Evolutionary conservation across 2,797 vertebrate species (phyloP).

Genomic region (Neosilurus hyrtlii): DNA sequence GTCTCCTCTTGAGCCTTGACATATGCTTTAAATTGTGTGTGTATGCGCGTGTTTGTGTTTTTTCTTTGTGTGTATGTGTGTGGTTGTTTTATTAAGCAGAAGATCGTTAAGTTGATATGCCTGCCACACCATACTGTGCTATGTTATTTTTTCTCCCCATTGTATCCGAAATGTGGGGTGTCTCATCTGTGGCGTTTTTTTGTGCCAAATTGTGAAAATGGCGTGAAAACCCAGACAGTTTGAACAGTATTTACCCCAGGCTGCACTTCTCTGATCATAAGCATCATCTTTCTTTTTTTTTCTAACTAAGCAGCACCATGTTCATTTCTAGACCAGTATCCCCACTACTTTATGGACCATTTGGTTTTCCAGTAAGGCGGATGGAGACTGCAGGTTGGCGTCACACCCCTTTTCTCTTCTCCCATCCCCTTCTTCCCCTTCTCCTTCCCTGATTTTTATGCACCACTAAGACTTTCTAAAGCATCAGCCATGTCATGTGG

Average conservation of each 20-base stretch:
- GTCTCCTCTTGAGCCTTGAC: slow-evolving; percentile 52
- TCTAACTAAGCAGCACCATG: neutral
- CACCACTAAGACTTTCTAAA: slow-evolving; percentile 18
- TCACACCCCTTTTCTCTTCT: neutral
- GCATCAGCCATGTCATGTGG: slow-evolving; percentile 12
- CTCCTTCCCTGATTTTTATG: slow-evolving; percentile 7
- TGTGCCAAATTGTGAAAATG: slow-evolving; percentile 46
- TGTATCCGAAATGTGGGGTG: slow-evolving; percentile 36
- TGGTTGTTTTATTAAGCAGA: slow-evolving; percentile 28
- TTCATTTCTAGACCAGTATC: slow-evolving; percentile 33
- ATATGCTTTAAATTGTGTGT: slow-evolving; percentile 59
- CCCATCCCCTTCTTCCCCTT: neutral
- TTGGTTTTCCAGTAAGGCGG: slow-evolving; percentile 20
- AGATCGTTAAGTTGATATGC: slow-evolving; percentile 26
- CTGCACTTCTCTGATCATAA: slow-evolving; percentile 2
- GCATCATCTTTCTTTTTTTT: slow-evolving; percentile 18
- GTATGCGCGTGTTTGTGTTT: neutral
- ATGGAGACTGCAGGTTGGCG: neutral
- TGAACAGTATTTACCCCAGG: slow-evolving; percentile 36
- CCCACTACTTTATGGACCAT: slow-evolving; percentile 44
- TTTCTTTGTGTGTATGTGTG: slow-evolving; percentile 5
- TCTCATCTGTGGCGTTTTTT: slow-evolving; percentile 35
- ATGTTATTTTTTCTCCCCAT: slow-evolving; percentile 26
- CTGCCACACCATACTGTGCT: slow-evolving; percentile 39
- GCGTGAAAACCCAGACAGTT: slow-evolving; percentile 17